Conservation (phyloP, 2,113 vertebrate species). For the Machaerirhynchus nigripectus region DNA sequence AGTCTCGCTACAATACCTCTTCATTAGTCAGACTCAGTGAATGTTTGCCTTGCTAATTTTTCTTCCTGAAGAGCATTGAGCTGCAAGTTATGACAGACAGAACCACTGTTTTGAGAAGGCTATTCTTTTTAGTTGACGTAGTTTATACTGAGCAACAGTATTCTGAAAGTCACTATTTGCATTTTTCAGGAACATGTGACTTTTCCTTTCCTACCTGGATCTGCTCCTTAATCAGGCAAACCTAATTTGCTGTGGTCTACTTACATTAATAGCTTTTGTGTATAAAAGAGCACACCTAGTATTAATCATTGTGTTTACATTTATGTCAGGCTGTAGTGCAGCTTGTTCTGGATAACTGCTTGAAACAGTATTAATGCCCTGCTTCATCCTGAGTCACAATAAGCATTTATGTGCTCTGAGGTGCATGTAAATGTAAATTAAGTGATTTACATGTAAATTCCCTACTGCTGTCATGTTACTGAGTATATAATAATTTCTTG, state of each 20-base stretch:
- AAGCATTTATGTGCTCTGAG: constrained; percentile 8
- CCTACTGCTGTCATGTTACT: not conserved
- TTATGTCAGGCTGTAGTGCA: constrained; percentile 16
- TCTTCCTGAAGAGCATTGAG: not conserved
- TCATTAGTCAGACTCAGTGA: not conserved
- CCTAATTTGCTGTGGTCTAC: not conserved
- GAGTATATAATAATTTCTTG: not conserved
- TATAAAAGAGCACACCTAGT: not conserved
- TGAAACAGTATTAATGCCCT: not conserved
- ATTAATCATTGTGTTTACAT: constrained; percentile 16
- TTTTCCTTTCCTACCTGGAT: not conserved
- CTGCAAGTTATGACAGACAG: not conserved
- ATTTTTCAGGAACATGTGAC: not conserved
- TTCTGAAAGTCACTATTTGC: not conserved
- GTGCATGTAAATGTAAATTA: not conserved
- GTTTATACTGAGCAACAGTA: not conserved
- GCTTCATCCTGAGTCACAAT: not conserved
- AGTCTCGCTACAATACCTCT: not conserved
- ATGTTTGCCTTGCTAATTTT: not conserved
- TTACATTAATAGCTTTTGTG: not conserved
- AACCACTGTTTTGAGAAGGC: not conserved
- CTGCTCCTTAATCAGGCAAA: not conserved
- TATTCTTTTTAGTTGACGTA: not conserved
- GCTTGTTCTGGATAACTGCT: constrained; percentile 6
- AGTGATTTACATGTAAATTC: not conserved